phyloP scores from a whole-genome alignment of 1,140 invertebrate genomes.

The Zaprionus tsacasi region DNA sequence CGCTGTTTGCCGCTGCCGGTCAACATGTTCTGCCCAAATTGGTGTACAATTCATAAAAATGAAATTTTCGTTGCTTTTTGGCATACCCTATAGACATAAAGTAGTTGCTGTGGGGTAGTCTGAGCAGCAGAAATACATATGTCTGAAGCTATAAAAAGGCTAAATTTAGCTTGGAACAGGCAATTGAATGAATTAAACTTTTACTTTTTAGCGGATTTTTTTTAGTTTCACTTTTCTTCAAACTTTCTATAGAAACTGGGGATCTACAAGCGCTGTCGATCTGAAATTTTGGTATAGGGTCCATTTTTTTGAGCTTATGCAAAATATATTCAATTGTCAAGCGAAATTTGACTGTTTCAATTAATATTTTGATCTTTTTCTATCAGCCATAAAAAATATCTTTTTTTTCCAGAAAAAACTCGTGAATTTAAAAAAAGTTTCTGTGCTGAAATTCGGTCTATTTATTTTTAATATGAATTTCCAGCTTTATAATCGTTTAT shows the following conservation, averaged over 20 bases:
- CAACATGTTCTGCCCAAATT: slow-evolving; percentile 66
- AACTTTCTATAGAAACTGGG: background rate
- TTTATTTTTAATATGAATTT: too few relatives aligned
- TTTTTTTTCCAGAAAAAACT: too few relatives aligned
- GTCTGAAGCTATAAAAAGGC: background rate
- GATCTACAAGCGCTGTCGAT: background rate
- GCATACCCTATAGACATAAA: slow-evolving; percentile 15
- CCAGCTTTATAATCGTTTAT: too few relatives aligned
- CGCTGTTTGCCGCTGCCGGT: slow-evolving; percentile 7
- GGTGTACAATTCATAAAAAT: slow-evolving; percentile 72
- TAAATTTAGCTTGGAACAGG: background rate
- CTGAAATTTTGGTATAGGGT: background rate
- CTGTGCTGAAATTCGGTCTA: too few relatives aligned
- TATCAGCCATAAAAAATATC: too few relatives aligned
- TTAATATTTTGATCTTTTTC: too few relatives aligned
- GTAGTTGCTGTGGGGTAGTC: background rate
- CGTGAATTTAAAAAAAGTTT: too few relatives aligned
- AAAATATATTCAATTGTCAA: too few relatives aligned
- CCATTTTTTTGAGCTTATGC: too few relatives aligned
- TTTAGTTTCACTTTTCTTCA: background rate
- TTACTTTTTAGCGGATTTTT: background rate
- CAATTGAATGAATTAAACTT: background rate
- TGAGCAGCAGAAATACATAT: background rate
- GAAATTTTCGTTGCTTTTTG: slow-evolving; percentile 44
- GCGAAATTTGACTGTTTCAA: too few relatives aligned